Evolutionary conservation across 2,797 vertebrate species (phyloP).

Genomic region (Neomorphus geoffroyi): DNA sequence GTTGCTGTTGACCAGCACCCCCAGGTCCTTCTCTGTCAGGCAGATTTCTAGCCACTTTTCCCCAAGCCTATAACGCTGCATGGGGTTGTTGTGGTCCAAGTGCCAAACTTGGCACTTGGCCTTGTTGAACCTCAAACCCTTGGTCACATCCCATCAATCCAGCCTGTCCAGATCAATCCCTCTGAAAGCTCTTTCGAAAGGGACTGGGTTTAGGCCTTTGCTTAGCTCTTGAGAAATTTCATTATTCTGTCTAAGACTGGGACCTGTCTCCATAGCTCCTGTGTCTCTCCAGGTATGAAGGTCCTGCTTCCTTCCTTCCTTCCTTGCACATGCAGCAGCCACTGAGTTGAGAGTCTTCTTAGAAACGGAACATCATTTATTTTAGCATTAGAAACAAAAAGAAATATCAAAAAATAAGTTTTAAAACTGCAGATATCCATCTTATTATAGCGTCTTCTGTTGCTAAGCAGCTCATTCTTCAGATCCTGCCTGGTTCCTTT

Average conservation of each 20-base stretch:
- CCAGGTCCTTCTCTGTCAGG: too few species aligned
- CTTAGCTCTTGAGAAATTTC: background rate
- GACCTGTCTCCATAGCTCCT: background rate
- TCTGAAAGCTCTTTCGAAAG: background rate
- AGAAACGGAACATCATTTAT: background rate
- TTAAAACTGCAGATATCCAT: background rate
- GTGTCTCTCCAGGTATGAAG: background rate
- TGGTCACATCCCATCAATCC: too few species aligned
- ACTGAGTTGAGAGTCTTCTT: background rate
- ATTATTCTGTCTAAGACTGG: background rate
- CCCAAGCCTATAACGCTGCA: too few species aligned
- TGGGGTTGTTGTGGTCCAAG: too few species aligned
- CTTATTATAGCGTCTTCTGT: background rate
- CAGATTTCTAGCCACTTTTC: too few species aligned
- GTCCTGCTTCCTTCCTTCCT: background rate
- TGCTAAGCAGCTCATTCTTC: conserved; percentile 1
- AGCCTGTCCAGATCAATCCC: too few species aligned
- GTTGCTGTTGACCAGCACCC: too few species aligned
- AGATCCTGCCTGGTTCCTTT: background rate
- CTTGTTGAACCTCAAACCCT: too few species aligned
- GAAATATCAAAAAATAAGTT: background rate
- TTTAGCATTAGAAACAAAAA: background rate
- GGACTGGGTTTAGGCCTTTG: background rate
- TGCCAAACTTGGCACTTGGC: too few species aligned
- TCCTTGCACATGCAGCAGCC: background rate